Evolutionary conservation across 92 coral and sea anemone species (phyloP).

Genomic region (Pocillopora grandis): DNA sequence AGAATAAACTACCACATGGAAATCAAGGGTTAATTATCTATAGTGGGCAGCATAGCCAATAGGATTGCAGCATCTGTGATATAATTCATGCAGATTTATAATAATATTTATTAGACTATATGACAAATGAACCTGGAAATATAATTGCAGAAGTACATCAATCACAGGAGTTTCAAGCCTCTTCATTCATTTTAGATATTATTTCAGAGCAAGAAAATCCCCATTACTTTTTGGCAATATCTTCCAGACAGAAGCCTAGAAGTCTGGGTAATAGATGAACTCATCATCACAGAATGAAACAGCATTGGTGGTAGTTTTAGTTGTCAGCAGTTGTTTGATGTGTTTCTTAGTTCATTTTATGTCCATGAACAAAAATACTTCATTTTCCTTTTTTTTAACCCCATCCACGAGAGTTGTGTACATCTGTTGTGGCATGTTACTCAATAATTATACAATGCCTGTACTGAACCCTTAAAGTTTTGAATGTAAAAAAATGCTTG

Average conservation of each 20-base stretch:
- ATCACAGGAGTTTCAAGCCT: background rate
- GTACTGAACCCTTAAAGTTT: too few species aligned
- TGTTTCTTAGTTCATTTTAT: background rate
- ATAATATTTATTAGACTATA: too few species aligned
- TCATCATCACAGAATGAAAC: slow-evolving; percentile 79
- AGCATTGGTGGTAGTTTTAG: too few species aligned
- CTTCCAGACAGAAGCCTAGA: slow-evolving; percentile 99
- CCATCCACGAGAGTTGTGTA: background rate
- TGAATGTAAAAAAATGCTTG: too few species aligned
- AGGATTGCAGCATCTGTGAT: too few species aligned
- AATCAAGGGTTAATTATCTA: too few species aligned
- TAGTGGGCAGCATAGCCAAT: too few species aligned
- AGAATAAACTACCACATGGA: too few species aligned
- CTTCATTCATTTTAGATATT: background rate
- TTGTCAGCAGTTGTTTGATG: too few species aligned
- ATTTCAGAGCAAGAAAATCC: slow-evolving; percentile 87
- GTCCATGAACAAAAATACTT: background rate
- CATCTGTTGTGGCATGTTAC: background rate
- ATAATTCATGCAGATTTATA: too few species aligned
- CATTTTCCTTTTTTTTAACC: background rate
- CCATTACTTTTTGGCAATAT: slow-evolving; percentile 89
- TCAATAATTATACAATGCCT: too few species aligned
- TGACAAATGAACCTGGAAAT: background rate
- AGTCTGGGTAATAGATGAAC: slow-evolving; percentile 99
- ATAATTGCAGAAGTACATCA: background rate